Evolutionary conservation across 1,140 invertebrate genomes (phyloP).

Genomic region (Zaprionus taronus): DNA sequence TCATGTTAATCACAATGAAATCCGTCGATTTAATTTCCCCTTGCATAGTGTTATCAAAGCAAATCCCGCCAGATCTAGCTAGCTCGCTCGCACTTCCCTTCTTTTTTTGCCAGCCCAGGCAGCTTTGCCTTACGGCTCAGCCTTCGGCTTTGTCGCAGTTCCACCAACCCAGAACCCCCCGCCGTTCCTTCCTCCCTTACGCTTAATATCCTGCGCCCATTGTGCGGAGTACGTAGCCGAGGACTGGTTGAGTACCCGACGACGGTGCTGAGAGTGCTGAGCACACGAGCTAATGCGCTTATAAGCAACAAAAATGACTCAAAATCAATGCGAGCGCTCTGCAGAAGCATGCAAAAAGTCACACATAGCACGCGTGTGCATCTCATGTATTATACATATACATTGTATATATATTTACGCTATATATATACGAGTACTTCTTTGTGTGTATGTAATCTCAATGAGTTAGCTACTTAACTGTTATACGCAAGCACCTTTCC

Average conservation of each 20-base stretch:
- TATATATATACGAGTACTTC: not conserved
- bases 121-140: not conserved
- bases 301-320: constrained; percentile 17
- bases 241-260: not conserved
- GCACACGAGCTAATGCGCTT: constrained; percentile 38
- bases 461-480: constrained; percentile 18
- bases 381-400: not conserved
- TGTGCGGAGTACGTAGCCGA: constrained; percentile 1
- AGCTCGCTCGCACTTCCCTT: not conserved
- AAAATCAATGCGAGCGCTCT: constrained; percentile 23
- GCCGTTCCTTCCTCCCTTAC: not conserved
- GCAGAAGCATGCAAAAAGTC: constrained; percentile 13
- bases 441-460: constrained; percentile 8
- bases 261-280: constrained; percentile 19
- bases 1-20: constrained; percentile 2
- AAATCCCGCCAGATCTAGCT: constrained; percentile 6
- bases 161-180: not conserved
- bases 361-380: constrained; percentile 1
- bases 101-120: not conserved
- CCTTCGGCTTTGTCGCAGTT: not conserved
- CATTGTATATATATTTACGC: not conserved
- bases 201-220: not conserved
- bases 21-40: not conserved
- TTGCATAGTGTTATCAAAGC: constrained; percentile 21
- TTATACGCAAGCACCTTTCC: constrained; percentile 16